phyloP scores from a whole-genome alignment of 2,113 vertebrate species.

The Sander vitreus region DNA sequence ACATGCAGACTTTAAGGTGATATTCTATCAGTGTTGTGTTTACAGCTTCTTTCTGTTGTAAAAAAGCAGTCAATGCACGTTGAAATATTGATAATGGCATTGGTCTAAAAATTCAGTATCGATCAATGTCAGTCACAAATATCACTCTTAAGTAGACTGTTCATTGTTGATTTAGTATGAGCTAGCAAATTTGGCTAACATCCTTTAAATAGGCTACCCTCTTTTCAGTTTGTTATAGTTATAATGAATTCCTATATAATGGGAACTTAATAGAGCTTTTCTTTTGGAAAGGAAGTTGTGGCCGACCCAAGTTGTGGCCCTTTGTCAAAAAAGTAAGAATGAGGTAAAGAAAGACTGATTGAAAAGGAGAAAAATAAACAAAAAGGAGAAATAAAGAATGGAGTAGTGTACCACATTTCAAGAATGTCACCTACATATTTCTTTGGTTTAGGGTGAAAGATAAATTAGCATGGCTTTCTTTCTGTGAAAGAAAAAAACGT shows the following conservation, averaged over 20 bases:
- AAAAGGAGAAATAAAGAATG: background rate
- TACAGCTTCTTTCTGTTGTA: background rate
- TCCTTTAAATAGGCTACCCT: background rate
- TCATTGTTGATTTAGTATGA: background rate
- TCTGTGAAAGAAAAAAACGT: constrained; percentile 58
- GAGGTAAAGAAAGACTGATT: background rate
- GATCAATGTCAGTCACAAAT: background rate
- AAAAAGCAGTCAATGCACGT: background rate
- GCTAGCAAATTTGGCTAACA: too few relatives aligned
- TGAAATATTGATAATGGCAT: background rate
- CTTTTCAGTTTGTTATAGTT: background rate
- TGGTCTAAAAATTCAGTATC: too few relatives aligned
- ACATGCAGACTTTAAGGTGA: too few relatives aligned
- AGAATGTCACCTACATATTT: constrained; percentile 46
- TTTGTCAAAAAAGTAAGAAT: constrained; percentile 20
- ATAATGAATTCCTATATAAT: background rate
- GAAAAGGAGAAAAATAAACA: background rate
- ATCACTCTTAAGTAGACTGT: background rate
- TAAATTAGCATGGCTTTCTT: constrained; percentile 57
- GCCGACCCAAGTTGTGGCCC: too few relatives aligned
- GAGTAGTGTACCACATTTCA: constrained; percentile 2
- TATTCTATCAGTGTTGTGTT: too few relatives aligned
- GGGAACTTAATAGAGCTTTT: background rate
- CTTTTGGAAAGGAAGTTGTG: background rate
- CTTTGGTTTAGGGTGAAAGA: constrained; percentile 46